Evolutionary conservation across 2,888 invertebrate genomes (phyloP).

Genomic region (Pachliopta kotzebuea): DNA sequence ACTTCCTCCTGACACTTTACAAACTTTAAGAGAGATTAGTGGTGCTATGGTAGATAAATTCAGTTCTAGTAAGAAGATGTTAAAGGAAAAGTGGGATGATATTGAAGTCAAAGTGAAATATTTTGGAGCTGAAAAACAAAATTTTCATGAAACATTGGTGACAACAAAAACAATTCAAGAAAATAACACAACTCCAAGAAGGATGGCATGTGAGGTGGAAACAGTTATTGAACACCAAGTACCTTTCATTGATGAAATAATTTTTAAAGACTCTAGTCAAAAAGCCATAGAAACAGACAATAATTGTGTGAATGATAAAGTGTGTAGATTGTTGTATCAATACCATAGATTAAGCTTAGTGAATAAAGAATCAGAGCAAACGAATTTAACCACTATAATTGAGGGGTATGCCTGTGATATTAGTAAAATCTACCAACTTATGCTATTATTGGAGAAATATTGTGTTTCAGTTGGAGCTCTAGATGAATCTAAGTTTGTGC

Average conservation of each 20-base stretch:
- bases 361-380: constrained; percentile 57
- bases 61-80: constrained; percentile 72
- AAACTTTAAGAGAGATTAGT: constrained; percentile 75
- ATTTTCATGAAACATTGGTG: constrained; percentile 30
- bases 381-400: constrained; percentile 68
- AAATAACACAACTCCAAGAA: constrained; percentile 41
- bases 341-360: constrained; percentile 70
- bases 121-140: constrained; percentile 56
- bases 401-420: constrained; percentile 73
- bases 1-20: constrained; percentile 67
- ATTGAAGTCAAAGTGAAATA: constrained; percentile 75
- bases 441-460: constrained; percentile 66
- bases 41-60: constrained; percentile 75
- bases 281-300: constrained; percentile 62
- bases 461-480: constrained; percentile 60
- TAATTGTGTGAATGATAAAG: constrained; percentile 54
- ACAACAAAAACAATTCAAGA: constrained; percentile 36
- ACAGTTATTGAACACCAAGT: constrained; percentile 37
- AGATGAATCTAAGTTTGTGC: constrained; percentile 65
- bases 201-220: constrained; percentile 45
- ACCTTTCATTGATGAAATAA: constrained; percentile 55
- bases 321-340: constrained; percentile 67
- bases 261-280: constrained; percentile 74
- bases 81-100: constrained; percentile 79
- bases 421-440: constrained; percentile 60